A percentile compares a stretch with the other conserved stretches of the same genome.
Evolutionary conservation across 2,797 vertebrate species (phyloP).

Genomic region (Scarus forsteni): DNA sequence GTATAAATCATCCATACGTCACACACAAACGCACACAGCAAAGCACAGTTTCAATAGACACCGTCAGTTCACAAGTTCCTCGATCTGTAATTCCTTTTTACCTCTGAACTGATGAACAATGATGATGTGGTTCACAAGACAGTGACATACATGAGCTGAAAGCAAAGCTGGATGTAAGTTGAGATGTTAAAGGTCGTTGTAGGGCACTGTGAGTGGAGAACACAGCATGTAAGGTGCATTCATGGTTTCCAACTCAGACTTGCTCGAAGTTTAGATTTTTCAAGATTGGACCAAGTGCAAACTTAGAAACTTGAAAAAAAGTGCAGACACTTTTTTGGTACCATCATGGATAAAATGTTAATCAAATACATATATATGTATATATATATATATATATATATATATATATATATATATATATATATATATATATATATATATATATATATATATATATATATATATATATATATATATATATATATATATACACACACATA

Average conservation of each 20-base stretch:
- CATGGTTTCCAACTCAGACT: background rate
- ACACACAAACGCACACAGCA: background rate
- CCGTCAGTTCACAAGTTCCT: conserved; percentile 18
- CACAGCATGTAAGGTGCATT: background rate
- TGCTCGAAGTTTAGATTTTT: too few relatives aligned
- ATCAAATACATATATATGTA: too few relatives aligned
- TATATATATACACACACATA: too few relatives aligned
- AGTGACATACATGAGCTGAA: background rate
- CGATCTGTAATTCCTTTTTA: conserved; percentile 22
- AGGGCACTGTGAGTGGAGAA: background rate
- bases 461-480: too few relatives aligned
- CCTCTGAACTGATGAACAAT: background rate
- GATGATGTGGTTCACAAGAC: background rate
- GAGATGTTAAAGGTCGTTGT: background rate
- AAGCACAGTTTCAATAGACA: background rate
- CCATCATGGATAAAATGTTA: too few relatives aligned
- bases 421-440: too few relatives aligned
- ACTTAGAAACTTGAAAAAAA: too few relatives aligned
- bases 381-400: too few relatives aligned
- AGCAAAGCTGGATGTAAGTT: background rate
- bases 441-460: too few relatives aligned
- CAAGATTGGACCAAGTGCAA: too few relatives aligned
- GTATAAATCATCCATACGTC: background rate
- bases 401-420: too few relatives aligned
- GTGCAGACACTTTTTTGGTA: too few relatives aligned